Conservation (phyloP, 2,888 invertebrate genomes). For the Tolmerus cingulatus region DNA sequence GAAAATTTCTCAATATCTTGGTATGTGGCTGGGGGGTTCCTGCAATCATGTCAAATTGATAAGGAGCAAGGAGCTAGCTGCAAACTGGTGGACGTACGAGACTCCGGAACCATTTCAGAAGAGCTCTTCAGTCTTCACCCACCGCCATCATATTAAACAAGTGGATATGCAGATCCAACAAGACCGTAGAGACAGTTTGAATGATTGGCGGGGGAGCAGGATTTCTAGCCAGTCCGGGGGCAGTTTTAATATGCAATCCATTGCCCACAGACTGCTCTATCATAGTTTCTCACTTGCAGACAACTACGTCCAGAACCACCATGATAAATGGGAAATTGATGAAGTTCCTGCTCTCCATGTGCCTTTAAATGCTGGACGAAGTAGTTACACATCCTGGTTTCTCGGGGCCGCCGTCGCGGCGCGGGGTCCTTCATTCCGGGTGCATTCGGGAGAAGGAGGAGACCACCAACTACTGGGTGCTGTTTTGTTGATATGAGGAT, state of each 20-base stretch:
- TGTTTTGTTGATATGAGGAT: constrained; percentile 23
- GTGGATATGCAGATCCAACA: background rate
- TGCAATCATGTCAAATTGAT: background rate
- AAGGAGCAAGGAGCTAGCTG: background rate
- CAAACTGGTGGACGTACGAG: background rate
- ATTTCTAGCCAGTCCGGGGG: background rate
- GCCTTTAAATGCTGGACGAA: background rate
- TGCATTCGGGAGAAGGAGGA: background rate
- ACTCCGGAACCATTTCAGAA: background rate
- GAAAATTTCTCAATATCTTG: background rate
- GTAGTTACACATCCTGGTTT: background rate
- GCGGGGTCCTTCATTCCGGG: background rate
- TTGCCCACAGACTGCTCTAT: background rate
- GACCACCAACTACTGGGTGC: background rate
- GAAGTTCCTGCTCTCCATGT: background rate
- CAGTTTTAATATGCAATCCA: constrained; percentile 16
- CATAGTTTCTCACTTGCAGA: background rate
- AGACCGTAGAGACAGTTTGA: background rate
- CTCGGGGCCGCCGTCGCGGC: background rate
- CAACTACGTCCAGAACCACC: background rate
- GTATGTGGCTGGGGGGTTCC: background rate
- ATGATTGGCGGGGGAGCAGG: background rate
- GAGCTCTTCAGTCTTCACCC: background rate
- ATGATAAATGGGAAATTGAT: constrained; percentile 26
- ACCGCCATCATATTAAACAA: background rate